Percentiles rank a stretch among this genome's conserved stretches.
Conservation (phyloP, 2,113 vertebrate species). For the Pavo muticus region DNA sequence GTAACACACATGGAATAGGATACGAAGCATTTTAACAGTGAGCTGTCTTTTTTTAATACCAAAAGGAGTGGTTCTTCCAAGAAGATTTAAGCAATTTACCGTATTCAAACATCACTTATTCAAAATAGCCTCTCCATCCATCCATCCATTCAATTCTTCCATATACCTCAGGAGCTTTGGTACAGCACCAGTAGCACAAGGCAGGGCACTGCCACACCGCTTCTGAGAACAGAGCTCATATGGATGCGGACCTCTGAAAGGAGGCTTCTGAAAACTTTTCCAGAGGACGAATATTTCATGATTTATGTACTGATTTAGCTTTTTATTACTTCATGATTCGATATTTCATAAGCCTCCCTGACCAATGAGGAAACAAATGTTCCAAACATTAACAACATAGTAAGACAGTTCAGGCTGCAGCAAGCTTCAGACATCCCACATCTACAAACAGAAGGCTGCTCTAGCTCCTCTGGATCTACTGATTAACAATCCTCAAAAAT, state of each 20-base stretch:
- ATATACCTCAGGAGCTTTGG: rapidly evolving
- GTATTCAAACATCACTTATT: neutral
- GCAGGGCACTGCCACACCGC: neutral
- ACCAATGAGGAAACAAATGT: neutral
- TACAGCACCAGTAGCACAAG: rapidly evolving
- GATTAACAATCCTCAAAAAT: neutral
- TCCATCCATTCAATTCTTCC: neutral
- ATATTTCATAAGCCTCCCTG: neutral
- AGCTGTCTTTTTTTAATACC: neutral
- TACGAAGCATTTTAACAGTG: neutral
- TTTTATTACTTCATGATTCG: neutral
- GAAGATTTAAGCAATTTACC: neutral
- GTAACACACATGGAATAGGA: neutral
- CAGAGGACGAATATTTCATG: neutral
- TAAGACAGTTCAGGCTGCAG: neutral
- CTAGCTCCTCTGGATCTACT: neutral
- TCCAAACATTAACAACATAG: neutral
- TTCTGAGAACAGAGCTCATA: neutral
- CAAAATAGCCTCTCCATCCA: neutral
- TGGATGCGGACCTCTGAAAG: neutral
- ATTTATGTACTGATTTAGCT: neutral
- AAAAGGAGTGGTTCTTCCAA: neutral
- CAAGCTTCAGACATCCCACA: neutral
- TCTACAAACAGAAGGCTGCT: neutral
- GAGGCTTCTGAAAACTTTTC: neutral